Evolutionary conservation across 2,888 invertebrate genomes (phyloP).

Genomic region (Diarsia dahlii): DNA sequence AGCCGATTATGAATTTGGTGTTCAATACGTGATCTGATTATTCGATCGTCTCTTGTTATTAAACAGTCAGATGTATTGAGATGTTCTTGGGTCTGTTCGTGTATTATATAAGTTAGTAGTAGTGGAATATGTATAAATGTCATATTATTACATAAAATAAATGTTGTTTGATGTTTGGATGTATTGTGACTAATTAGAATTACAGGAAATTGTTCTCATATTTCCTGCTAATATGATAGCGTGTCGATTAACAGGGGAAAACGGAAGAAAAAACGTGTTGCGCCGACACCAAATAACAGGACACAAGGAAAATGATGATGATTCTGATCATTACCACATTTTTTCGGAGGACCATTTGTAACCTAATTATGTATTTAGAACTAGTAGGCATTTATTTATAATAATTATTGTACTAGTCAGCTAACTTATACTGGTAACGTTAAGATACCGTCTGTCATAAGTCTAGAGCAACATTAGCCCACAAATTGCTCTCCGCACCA

Average conservation of each 20-base stretch:
- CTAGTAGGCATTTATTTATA: background rate
- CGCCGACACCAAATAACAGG: too few species aligned
- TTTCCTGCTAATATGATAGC: background rate
- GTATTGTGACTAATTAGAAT: background rate
- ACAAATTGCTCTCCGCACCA: constrained; percentile 26
- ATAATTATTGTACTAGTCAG: background rate
- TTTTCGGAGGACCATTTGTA: background rate
- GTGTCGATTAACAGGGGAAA: too few species aligned
- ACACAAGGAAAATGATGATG: too few species aligned
- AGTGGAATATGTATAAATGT: background rate
- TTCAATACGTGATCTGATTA: constrained; percentile 75
- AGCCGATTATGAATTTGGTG: constrained; percentile 82
- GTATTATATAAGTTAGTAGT: constrained; percentile 17
- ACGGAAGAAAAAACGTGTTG: too few species aligned
- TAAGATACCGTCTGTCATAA: constrained; percentile 20
- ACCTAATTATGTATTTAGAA: background rate
- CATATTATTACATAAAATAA: background rate
- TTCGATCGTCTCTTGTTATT: constrained; percentile 71
- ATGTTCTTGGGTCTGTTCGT: constrained; percentile 36
- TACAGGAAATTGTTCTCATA: background rate
- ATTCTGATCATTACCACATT: background rate
- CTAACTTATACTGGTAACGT: background rate
- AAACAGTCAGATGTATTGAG: constrained; percentile 59
- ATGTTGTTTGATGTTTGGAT: constrained; percentile 3
- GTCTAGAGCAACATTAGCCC: constrained; percentile 30